Evolutionary conservation across 2,113 vertebrate genomes (phyloP).

Genomic region (Grammomys dolichurus): DNA sequence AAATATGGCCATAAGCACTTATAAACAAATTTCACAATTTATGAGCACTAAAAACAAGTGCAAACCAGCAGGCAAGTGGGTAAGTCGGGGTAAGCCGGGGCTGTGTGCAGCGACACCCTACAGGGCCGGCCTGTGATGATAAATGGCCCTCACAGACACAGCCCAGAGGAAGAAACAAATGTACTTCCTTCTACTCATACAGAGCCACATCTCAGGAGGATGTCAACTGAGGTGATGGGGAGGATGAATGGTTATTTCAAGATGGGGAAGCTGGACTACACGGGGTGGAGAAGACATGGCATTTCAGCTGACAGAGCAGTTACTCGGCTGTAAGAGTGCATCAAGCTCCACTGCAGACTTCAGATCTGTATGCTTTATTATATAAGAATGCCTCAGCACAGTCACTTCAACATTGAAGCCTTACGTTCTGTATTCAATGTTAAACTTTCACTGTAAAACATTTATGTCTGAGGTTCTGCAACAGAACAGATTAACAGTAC

Average conservation of each 20-base stretch:
- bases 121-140: background rate
- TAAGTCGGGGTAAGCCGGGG: background rate
- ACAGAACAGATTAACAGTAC: background rate
- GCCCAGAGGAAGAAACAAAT: background rate
- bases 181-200: background rate
- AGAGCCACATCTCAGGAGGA: background rate
- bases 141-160: background rate
- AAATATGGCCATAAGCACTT: background rate
- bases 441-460: background rate
- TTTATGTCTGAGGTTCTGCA: background rate
- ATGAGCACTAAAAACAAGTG: background rate
- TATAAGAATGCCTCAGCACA: background rate
- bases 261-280: background rate
- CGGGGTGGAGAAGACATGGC: background rate
- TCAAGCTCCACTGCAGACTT: background rate
- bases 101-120: background rate
- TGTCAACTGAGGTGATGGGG: accelerated
- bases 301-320: background rate
- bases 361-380: background rate
- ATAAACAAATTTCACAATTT: background rate
- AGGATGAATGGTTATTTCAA: background rate
- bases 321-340: background rate
- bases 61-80: background rate
- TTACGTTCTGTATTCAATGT: background rate
- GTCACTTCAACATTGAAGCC: background rate